phyloP scores from a whole-genome alignment of 2,113 vertebrate genomes.

The Callipepla squamata region DNA sequence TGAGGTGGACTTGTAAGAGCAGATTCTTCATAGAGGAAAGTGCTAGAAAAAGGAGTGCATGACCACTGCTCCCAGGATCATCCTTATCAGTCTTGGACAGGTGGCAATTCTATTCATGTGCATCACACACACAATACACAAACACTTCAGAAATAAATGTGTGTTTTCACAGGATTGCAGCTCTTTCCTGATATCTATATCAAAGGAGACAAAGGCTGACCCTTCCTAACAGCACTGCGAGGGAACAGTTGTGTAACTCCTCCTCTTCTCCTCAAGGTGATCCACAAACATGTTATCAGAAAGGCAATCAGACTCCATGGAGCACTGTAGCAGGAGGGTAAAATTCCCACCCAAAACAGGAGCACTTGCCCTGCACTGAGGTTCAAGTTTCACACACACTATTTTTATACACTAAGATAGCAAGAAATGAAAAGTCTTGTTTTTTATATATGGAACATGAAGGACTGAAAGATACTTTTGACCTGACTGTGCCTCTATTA shows the following conservation, averaged over 20 bases:
- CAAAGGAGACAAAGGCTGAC: slow-evolving; percentile 60
- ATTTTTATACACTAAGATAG: slow-evolving; percentile 44
- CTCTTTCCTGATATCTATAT: slow-evolving; percentile 56
- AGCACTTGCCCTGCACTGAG: not conserved
- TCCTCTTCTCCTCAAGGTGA: slow-evolving; percentile 61
- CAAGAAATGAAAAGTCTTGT: not conserved
- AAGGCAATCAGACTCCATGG: not conserved
- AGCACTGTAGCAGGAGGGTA: not conserved
- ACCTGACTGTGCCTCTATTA: not conserved
- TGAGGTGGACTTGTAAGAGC: not conserved
- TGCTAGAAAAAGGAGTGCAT: not conserved
- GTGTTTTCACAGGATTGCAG: slow-evolving; percentile 64
- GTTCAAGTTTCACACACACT: slow-evolving; percentile 30
- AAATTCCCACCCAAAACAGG: slow-evolving; percentile 21
- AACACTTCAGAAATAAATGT: slow-evolving; percentile 70
- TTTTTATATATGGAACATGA: slow-evolving; percentile 3
- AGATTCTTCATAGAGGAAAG: slow-evolving; percentile 22
- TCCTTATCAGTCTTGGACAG: slow-evolving; percentile 60
- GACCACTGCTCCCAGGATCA: slow-evolving; percentile 9
- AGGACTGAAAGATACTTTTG: not conserved
- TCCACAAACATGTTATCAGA: slow-evolving; percentile 51
- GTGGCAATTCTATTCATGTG: slow-evolving; percentile 54
- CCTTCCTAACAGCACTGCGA: slow-evolving; percentile 29
- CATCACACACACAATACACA: slow-evolving; percentile 50
- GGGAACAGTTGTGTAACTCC: slow-evolving; percentile 52